Conservation (phyloP, 2,113 vertebrate genomes). For the Carollia perspicillata region DNA sequence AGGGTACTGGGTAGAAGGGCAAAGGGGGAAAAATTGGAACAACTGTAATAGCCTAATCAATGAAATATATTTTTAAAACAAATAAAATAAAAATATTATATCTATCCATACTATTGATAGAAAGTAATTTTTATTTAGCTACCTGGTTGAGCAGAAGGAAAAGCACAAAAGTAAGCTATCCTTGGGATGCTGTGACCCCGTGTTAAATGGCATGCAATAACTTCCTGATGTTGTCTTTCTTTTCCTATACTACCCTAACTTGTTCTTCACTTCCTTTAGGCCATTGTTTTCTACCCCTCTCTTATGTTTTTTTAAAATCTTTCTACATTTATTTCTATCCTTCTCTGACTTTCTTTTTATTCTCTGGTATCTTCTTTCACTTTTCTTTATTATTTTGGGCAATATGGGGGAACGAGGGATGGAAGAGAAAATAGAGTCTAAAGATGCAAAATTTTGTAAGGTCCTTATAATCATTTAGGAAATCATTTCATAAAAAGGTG, state of each 20-base stretch:
- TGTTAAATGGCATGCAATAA: background rate
- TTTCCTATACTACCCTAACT: background rate
- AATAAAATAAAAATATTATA: background rate
- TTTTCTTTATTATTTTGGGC: background rate
- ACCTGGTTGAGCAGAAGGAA: background rate
- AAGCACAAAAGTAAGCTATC: background rate
- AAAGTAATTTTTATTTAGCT: background rate
- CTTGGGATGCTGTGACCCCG: accelerated
- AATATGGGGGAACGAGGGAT: background rate
- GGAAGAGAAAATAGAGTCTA: background rate
- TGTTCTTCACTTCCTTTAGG: background rate
- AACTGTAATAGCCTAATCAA: too few relatives aligned
- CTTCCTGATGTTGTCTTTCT: background rate
- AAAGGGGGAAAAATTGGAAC: too few relatives aligned
- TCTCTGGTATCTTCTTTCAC: background rate
- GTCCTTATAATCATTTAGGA: background rate
- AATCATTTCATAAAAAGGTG: background rate
- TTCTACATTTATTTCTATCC: background rate
- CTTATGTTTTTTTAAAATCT: background rate
- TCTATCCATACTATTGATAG: background rate
- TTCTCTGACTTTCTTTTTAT: background rate
- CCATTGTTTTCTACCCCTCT: background rate
- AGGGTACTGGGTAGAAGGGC: too few relatives aligned
- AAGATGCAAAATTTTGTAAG: background rate
- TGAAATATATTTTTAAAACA: too few relatives aligned